These are phyloP conservation scores for Cheirogaleus major DNA, from an alignment of 2,797 vertebrate species.

Conservation along the genomic window DNA sequence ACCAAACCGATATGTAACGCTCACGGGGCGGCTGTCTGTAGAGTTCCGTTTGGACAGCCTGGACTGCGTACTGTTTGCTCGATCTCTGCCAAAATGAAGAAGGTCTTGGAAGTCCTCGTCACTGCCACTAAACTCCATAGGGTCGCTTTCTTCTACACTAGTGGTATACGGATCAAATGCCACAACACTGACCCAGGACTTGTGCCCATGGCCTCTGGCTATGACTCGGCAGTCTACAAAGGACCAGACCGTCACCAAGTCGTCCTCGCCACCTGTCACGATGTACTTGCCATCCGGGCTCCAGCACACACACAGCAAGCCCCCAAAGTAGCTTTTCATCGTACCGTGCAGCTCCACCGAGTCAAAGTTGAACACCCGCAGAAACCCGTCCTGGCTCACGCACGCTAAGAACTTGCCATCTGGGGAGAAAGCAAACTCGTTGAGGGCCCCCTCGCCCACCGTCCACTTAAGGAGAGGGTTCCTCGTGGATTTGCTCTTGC, in stretches of 20 bases:
- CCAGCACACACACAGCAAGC: slow-evolving; percentile 97
- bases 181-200: slow-evolving; percentile 98
- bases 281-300: slow-evolving; percentile 98
- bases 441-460: slow-evolving; percentile 96
- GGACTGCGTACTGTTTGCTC: slow-evolving; percentile 96
- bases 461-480: slow-evolving; percentile 99
- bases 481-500: slow-evolving; percentile 98
- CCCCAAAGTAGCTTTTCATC: slow-evolving; percentile 99
- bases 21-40: slow-evolving; percentile 96
- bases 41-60: slow-evolving; percentile 97
- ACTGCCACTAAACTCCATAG: slow-evolving; percentile 96
- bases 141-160: slow-evolving; percentile 96
- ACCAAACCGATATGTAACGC: slow-evolving; percentile 96
- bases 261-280: slow-evolving; percentile 97
- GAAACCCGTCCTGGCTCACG: slow-evolving; percentile 97
- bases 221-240: slow-evolving; percentile 97
- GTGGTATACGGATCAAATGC: slow-evolving; percentile 97
- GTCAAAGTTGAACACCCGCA: slow-evolving; percentile 97
- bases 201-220: slow-evolving; percentile 96
- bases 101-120: slow-evolving; percentile 99
- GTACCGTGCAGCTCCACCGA: slow-evolving; percentile 97
- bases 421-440: slow-evolving; percentile 98
- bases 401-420: slow-evolving; percentile 98
- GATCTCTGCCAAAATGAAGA: slow-evolving; percentile 92
- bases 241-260: slow-evolving; percentile 98